Evolutionary conservation across 2,888 invertebrate genomes (phyloP), one percentile per base, ranked within the genome.

Genomic region (Apodemia mormo): DNA sequence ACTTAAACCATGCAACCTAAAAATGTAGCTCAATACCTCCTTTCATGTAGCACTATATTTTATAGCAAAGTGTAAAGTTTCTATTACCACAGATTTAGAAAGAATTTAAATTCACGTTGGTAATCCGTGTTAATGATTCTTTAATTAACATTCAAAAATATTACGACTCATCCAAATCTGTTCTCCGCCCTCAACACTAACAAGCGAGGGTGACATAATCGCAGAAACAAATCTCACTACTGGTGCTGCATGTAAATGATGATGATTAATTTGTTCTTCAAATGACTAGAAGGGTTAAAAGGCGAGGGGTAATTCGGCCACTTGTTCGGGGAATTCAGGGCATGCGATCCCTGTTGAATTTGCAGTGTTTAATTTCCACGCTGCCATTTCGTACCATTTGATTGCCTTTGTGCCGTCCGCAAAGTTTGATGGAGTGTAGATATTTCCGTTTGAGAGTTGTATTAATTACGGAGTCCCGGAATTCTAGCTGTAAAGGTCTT

Each of bases 271-370:
- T 92, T 91, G 92, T 91, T 90, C 91, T 86, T 87, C 88, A 84
- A 92, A 92, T 92, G 92, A 92, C 92, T 89, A 87, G 92, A 92
- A 93, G 92, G 93, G 92, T 92, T 92, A 91, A 90, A 88, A 84
- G 85, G 81, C 86, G 85, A 84, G 87, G 90, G 85, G 84, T 85
- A 86, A 88, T 88, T 85, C 81, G 80, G 87, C 82, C 87, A 89
- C 90, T 90, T 89, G 88, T 85, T 82, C 84, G 75, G 79, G 82
- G 86, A 86, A 90, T 89, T 80, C 80, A 80, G 80, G 84, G 86
- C 82, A 90, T 88, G 84, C 85, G 80, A 76, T 71, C 77, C 73
- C 76, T 72, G 79, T 79, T 78, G 80, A 82, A 86, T 81, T 84
- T 85, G 87, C 85, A 81, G 86, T 79, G 89, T 88, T 76, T 74